Conservation (phyloP, 2,888 invertebrate species). For the Drosophila anceps region DNA sequence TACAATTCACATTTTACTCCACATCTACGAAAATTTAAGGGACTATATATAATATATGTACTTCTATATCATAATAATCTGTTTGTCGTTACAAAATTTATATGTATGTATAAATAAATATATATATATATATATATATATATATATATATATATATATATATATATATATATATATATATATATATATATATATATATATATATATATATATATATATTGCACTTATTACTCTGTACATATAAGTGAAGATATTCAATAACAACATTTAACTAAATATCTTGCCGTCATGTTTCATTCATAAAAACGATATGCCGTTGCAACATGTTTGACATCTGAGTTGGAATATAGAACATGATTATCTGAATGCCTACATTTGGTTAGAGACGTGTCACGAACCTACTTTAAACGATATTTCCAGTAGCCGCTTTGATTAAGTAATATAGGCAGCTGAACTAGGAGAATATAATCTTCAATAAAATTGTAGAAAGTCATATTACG, state of each 20-base stretch:
- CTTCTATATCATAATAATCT: too few relatives aligned
- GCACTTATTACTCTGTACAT: neutral
- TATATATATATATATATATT: too few relatives aligned
- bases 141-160: too few relatives aligned
- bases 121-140: neutral
- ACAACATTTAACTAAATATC: slow-evolving; percentile 4
- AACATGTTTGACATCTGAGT: slow-evolving; percentile 49
- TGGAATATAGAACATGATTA: slow-evolving; percentile 1
- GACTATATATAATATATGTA: neutral
- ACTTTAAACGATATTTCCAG: neutral
- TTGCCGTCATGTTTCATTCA: slow-evolving; percentile 59
- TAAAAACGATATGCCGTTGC: slow-evolving; percentile 46
- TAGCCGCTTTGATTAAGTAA: neutral
- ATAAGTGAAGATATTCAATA: neutral
- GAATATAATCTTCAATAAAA: too few relatives aligned
- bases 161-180: too few relatives aligned
- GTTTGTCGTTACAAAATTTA: too few relatives aligned
- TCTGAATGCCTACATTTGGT: neutral
- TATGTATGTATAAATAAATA: neutral
- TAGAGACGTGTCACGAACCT: slow-evolving; percentile 1
- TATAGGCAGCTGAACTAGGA: too few relatives aligned
- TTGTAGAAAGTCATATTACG: too few relatives aligned
- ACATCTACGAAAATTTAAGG: slow-evolving; percentile 6
- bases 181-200: too few relatives aligned
- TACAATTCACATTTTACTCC: slow-evolving; percentile 10